Evolutionary conservation across 2,797 vertebrate species (phyloP).

Genomic region (Anomalospiza imberbis): DNA sequence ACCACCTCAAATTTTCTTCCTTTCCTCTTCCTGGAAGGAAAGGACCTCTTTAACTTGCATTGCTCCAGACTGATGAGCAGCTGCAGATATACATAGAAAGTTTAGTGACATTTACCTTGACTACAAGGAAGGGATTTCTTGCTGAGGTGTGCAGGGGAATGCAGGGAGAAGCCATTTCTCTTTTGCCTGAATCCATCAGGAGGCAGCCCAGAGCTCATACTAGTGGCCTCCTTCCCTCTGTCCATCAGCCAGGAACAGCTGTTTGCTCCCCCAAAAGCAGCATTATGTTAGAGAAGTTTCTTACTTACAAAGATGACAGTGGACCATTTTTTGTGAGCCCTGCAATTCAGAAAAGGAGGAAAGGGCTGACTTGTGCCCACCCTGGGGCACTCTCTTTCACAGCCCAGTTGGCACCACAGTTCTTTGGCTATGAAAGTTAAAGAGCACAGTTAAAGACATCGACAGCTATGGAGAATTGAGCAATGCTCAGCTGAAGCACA

Average conservation of each 20-base stretch:
- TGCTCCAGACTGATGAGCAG: not conserved
- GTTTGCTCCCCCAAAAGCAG: not conserved
- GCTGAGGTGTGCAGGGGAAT: not conserved
- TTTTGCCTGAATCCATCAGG: not conserved
- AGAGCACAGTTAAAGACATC: not conserved
- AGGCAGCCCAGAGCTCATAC: not conserved
- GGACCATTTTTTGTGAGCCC: not conserved
- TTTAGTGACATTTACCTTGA: not conserved
- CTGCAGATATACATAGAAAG: not conserved
- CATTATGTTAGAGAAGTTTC: not conserved
- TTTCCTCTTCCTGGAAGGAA: not conserved
- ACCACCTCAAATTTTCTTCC: not conserved
- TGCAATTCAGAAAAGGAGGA: not conserved
- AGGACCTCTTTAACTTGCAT: not conserved
- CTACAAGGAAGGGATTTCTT: not conserved
- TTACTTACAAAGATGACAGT: not conserved
- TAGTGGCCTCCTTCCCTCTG: accelerated
- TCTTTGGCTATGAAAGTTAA: not conserved
- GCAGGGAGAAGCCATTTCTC: not conserved
- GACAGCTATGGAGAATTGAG: not conserved
- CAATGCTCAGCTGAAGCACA: not conserved
- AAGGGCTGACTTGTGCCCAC: not conserved
- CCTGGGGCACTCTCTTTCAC: not conserved
- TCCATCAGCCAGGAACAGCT: not conserved
- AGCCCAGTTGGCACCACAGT: not conserved